Evolutionary conservation across 1,140 invertebrate species (phyloP), one percentile per base, ranked within the genome.

Genomic region (Drosophila persimilis): DNA sequence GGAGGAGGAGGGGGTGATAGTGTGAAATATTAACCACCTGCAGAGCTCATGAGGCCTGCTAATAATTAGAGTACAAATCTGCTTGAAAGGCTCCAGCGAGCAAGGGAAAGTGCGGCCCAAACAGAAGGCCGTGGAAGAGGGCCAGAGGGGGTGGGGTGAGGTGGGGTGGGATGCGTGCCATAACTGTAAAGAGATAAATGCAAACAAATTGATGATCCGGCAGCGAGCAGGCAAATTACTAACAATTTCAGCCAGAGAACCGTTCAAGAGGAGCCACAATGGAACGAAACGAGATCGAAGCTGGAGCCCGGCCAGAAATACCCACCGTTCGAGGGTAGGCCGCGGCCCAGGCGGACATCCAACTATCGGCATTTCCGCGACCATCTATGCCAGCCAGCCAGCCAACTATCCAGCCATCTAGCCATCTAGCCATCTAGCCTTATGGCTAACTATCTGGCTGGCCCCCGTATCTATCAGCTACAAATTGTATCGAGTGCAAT

Each of bases 401-500:
- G 58, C 50, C 15, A 17, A 17, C 17, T 17, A 17, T 71, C 51
- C 44, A 65, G 58, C 52, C 47, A 60, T 53, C 65, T 77, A 24
- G 22, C 22, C 22, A 15, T 24, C 22, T 3, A 3, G 22, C 4
- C 4, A 72, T 80, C 65, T 52, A 61, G 53, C 58, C 47, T 31
- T 22, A 47, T 69, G 17, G 29, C 62, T 44, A 47, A 24, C 50
- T 41, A 55, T 39, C 35, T 39, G 35, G 35, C 9, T 47, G n/a
- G 22, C n/a, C 26, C 35, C 31, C 35, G 47, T 47, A 39, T 20
- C 80, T 78, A 86, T 86, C 66, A 78, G 74, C 74, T 76, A 79
- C 74, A 86, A 88, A 88, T 88, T 88, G 78, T 83, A 85, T 86
- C 81, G 77, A 69, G 66, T 65, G 80, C 80, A 88, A 86, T 85